Evolutionary conservation across 2,888 invertebrate genomes (phyloP).

Genomic region (Euplexia lucipara): DNA sequence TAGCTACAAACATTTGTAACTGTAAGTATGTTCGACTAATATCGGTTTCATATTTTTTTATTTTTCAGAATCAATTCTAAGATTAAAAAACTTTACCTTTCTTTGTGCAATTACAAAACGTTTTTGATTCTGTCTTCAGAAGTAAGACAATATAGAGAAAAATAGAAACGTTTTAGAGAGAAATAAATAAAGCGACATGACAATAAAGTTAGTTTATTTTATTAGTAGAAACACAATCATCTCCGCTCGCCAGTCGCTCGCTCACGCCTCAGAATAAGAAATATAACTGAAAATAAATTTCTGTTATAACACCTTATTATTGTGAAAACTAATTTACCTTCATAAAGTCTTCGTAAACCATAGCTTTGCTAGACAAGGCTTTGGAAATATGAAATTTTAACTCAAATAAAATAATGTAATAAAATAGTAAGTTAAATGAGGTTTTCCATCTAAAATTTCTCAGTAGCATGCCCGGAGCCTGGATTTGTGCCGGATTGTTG

Average conservation of each 20-base stretch:
- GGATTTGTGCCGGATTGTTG: too few relatives aligned
- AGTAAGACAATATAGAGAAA: background rate
- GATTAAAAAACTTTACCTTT: background rate
- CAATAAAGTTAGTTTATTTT: constrained; percentile 46
- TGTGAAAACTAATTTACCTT: constrained; percentile 40
- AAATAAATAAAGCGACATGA: constrained; percentile 52
- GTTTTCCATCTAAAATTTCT: too few relatives aligned
- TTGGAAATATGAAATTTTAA: background rate
- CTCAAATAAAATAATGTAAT: background rate
- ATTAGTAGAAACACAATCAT: constrained; percentile 64
- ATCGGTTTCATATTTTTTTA: background rate
- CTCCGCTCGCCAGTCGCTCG: constrained; percentile 70
- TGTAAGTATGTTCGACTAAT: background rate
- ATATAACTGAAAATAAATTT: constrained; percentile 82
- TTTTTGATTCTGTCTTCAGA: background rate
- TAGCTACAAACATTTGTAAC: too few relatives aligned
- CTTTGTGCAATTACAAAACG: background rate
- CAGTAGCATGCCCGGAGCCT: too few relatives aligned
- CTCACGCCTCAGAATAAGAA: constrained; percentile 80
- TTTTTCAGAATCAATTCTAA: background rate
- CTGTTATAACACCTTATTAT: constrained; percentile 30
- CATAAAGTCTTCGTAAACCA: constrained; percentile 4
- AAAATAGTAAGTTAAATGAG: too few relatives aligned
- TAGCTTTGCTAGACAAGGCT: constrained; percentile 19
- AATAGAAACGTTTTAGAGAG: constrained; percentile 12